Evolutionary conservation across 92 coral and sea anemone genomes (phyloP).

Genomic region (Galaxea fascicularis): DNA sequence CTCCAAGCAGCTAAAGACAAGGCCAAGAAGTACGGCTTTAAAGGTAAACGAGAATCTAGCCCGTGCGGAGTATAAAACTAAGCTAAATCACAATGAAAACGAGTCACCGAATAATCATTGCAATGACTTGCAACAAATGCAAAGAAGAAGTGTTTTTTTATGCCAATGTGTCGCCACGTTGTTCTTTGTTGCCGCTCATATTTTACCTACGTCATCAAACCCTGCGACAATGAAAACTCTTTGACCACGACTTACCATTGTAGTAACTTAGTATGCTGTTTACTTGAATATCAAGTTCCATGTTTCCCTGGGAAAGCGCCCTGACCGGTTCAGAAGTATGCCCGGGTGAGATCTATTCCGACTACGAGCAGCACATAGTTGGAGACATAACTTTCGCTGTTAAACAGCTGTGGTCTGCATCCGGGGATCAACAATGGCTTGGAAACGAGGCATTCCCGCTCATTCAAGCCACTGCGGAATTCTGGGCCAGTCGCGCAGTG

Average conservation of each 20-base stretch:
- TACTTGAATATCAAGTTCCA: slow-evolving; percentile 67
- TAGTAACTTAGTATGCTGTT: too few relatives aligned
- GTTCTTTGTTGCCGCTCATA: too few relatives aligned
- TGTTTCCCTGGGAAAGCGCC: slow-evolving; percentile 99
- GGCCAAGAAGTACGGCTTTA: slow-evolving; percentile 73
- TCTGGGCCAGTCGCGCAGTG: slow-evolving; percentile 96
- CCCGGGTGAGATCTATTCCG: slow-evolving; percentile 89
- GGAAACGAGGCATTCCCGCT: slow-evolving; percentile 67
- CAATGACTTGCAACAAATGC: too few relatives aligned
- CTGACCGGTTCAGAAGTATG: slow-evolving; percentile 95
- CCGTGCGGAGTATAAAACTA: too few relatives aligned
- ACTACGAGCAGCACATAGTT: slow-evolving; percentile 86
- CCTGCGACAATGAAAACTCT: too few relatives aligned
- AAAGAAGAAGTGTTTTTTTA: too few relatives aligned
- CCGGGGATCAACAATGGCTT: slow-evolving; percentile 85
- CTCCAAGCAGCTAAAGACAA: slow-evolving; percentile 79
- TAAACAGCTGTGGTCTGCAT: slow-evolving; percentile 90
- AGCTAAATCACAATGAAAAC: too few relatives aligned
- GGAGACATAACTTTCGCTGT: slow-evolving; percentile 97
- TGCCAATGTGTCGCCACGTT: too few relatives aligned
- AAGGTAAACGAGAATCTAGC: too few relatives aligned
- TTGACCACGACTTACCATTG: too few relatives aligned
- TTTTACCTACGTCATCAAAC: too few relatives aligned
- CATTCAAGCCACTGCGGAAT: slow-evolving; percentile 87
- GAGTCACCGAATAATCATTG: too few relatives aligned